Percentiles rank a stretch among this genome's conserved stretches.
These are phyloP conservation scores for Diabrotica undecimpunctata DNA, from an alignment of 1,140 invertebrate species.

Conservation along the genomic window DNA sequence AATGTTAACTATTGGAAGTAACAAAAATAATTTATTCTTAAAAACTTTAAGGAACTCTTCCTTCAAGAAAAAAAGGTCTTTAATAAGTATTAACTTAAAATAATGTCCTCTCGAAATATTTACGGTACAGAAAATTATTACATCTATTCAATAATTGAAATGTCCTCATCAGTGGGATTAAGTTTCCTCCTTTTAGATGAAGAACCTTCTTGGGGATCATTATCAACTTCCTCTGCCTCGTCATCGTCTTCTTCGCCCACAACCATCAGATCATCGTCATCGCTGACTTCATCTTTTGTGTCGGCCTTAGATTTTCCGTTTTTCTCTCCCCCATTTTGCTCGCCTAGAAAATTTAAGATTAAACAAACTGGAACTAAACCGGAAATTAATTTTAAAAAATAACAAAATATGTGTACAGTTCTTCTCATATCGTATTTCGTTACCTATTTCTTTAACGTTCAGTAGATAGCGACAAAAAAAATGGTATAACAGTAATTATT, in stretches of 20 bases:
- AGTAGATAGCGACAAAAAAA: too few relatives aligned
- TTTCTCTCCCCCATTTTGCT: conserved; percentile 30
- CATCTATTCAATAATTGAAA: conserved; percentile 9
- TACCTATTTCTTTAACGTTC: too few relatives aligned
- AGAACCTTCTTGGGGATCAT: conserved; percentile 46
- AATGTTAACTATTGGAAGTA: too few relatives aligned
- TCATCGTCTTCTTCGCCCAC: conserved; percentile 35
- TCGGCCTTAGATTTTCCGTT: conserved; percentile 17
- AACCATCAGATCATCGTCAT: conserved; percentile 39
- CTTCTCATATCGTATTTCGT: too few relatives aligned
- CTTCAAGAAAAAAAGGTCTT: too few relatives aligned
- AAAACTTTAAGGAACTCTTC: too few relatives aligned
- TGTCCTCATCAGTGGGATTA: conserved; percentile 26
- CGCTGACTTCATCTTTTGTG: conserved; percentile 33
- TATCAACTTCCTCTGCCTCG: conserved; percentile 34
- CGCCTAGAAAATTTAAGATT: conserved; percentile 18
- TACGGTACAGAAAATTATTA: too few relatives aligned
- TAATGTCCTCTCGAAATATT: too few relatives aligned
- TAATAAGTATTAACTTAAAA: too few relatives aligned
- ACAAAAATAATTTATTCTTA: too few relatives aligned
- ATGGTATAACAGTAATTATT: too few relatives aligned
- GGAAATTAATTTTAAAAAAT: background rate
- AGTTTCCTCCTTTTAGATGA: conserved; percentile 46
- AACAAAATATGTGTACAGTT: background rate
- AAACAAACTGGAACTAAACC: background rate